Evolutionary conservation across 2,113 vertebrate genomes (phyloP).

Genomic region (Colaptes auratus): DNA sequence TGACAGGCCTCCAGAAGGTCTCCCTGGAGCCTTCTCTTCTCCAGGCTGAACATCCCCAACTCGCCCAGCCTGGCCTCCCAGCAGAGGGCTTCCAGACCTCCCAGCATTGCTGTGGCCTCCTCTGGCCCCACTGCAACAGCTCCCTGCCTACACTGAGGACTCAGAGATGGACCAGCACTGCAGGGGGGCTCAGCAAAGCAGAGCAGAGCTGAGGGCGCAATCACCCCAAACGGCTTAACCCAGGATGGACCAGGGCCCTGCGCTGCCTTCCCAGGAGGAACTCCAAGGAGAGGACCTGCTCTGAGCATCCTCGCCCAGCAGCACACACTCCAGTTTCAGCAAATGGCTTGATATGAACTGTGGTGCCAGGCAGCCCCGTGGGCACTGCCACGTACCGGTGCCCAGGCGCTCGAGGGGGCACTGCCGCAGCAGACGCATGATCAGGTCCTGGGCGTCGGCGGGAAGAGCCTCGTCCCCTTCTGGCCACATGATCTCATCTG

Average conservation of each 20-base stretch:
- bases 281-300: background rate
- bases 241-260: background rate
- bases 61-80: background rate
- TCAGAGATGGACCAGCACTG: background rate
- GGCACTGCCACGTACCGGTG: constrained; percentile 76
- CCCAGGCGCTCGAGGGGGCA: constrained; percentile 91
- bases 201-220: background rate
- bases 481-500: constrained; percentile 95
- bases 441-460: constrained; percentile 89
- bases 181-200: background rate
- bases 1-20: background rate
- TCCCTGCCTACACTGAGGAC: background rate
- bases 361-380: accelerated
- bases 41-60: background rate
- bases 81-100: background rate
- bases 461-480: constrained; percentile 92
- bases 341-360: background rate
- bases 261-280: background rate
- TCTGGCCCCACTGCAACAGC: background rate
- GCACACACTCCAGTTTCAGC: background rate
- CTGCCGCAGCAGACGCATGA: constrained; percentile 87
- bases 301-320: accelerated
- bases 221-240: background rate
- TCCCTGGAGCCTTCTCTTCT: background rate
- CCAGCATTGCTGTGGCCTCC: background rate